These are phyloP conservation scores for Drosophila koepferae DNA, from an alignment of 2,888 invertebrate species.

Conservation along the genomic window DNA sequence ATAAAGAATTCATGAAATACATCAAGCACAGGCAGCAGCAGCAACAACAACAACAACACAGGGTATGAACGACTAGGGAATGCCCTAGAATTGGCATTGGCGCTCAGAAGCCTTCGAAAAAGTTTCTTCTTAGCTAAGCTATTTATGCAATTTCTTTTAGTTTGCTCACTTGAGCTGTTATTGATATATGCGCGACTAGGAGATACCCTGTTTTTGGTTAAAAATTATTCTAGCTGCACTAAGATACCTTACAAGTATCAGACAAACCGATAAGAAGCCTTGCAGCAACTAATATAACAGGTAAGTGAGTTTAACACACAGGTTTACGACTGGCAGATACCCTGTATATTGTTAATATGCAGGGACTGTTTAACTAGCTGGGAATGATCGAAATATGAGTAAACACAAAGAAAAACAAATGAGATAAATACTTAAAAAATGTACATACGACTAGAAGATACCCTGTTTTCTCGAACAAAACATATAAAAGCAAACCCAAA, in stretches of 20 bases:
- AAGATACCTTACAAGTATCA: neutral
- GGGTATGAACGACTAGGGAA: neutral
- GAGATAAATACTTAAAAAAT: accelerated
- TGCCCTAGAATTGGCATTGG: neutral
- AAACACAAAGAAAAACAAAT: accelerated
- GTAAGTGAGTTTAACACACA: neutral
- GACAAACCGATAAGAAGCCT: neutral
- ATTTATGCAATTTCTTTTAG: no score
- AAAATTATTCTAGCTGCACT: neutral
- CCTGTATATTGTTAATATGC: neutral
- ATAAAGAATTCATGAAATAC: slow-evolving; percentile 75
- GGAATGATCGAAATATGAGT: no score
- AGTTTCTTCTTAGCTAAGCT: neutral
- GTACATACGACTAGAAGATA: neutral
- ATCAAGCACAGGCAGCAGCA: slow-evolving; percentile 39
- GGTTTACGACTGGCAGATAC: neutral
- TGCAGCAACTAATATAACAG: neutral
- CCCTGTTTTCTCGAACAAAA: neutral
- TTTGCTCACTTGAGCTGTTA: neutral
- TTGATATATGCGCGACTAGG: neutral
- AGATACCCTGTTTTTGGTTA: neutral
- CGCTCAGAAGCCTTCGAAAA: no score
- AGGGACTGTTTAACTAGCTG: neutral
- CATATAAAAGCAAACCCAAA: neutral
- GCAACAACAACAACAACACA: slow-evolving; percentile 5